Evolutionary conservation across 2,888 invertebrate genomes (phyloP).

Genomic region (Synanthedon formicaeformis): DNA sequence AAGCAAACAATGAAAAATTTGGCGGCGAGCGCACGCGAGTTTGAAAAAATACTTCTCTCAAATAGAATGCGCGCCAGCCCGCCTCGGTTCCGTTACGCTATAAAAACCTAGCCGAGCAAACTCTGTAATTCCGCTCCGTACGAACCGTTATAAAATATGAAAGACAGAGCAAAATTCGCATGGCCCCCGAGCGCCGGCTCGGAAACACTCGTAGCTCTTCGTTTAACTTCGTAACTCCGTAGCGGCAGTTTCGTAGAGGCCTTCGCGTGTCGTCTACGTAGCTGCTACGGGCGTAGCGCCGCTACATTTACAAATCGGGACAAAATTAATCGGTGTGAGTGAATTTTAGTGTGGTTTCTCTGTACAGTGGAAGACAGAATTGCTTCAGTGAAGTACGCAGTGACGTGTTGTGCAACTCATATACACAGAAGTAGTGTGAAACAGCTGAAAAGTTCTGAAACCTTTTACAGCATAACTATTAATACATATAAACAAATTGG

Average conservation of each 20-base stretch:
- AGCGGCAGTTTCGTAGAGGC: slow-evolving; percentile 56
- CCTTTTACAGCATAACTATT: too few relatives aligned
- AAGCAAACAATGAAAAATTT: slow-evolving; percentile 53
- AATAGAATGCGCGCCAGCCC: slow-evolving; percentile 45
- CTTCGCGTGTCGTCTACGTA: slow-evolving; percentile 31
- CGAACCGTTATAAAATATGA: slow-evolving; percentile 68
- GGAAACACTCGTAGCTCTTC: slow-evolving; percentile 27
- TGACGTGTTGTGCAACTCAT: slow-evolving; percentile 46
- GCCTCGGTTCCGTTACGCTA: slow-evolving; percentile 44
- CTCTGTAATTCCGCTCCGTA: slow-evolving; percentile 61
- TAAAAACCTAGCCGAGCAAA: slow-evolving; percentile 65
- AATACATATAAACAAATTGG: too few relatives aligned
- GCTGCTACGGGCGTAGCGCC: slow-evolving; percentile 9
- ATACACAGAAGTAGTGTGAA: neutral
- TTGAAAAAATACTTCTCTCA: slow-evolving; percentile 46
- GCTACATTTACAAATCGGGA: slow-evolving; percentile 12
- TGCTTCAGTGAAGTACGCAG: slow-evolving; percentile 4
- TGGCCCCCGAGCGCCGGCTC: slow-evolving; percentile 27
- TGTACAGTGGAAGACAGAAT: slow-evolving; percentile 12
- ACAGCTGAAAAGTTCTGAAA: too few relatives aligned
- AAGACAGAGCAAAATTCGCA: slow-evolving; percentile 61
- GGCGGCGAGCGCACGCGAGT: slow-evolving; percentile 29
- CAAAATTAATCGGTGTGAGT: slow-evolving; percentile 43
- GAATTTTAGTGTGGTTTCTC: slow-evolving; percentile 25
- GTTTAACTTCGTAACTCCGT: slow-evolving; percentile 42